Base-by-base conservation (phyloP, 1,140 invertebrate species). In the Orussus abietinus region DNA sequence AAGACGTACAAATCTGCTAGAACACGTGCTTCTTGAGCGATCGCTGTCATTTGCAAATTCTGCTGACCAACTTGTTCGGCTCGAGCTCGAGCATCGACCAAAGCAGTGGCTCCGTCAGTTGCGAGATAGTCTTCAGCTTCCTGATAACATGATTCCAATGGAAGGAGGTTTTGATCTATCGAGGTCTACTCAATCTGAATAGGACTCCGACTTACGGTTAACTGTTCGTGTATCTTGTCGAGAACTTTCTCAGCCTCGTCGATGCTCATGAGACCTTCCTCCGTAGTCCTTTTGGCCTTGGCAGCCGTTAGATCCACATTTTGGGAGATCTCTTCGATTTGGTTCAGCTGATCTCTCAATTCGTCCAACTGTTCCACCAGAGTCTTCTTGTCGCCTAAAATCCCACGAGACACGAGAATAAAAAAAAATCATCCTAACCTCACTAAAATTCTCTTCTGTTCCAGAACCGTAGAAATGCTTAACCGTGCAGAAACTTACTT, bases 1-100 rank as follows among this genome's bases (percentile, higher is more conserved):
- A n/a, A 11, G 57, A 81, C 82, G 43, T 85, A 80, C 71, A 81
- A 75, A 49, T 93, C 86, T 1, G 90, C 89, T 2, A 88, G 56
- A 9, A 80, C 65, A 13, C 92, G 77, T 3, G 94, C 90, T 62
- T 93, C 84, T 41, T 89, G 80, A 0, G 94, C 91, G 30, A 96
- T 89, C 10, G 83, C 77, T 1, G 92, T 92, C 88, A 97, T 96
- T 53, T 90, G 83, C 14, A 87, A 78, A 11, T 90, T 95, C 59
- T 95, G 89, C 49, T 92, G 85, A 4, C 92, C 93, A 65, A 92
- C 90, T 66, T 90, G 82, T 29, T 83, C 79, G 0, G 92, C 90
- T 26, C 89, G 82, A 51, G 88, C 82, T 58, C 82, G 79, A 0
- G 93, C 93, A 53, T 86, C 84, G 1, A 79, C 67, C 28, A 96